Conservation (phyloP, 2,797 vertebrate genomes). For the Chaetodon trifasciatus region DNA sequence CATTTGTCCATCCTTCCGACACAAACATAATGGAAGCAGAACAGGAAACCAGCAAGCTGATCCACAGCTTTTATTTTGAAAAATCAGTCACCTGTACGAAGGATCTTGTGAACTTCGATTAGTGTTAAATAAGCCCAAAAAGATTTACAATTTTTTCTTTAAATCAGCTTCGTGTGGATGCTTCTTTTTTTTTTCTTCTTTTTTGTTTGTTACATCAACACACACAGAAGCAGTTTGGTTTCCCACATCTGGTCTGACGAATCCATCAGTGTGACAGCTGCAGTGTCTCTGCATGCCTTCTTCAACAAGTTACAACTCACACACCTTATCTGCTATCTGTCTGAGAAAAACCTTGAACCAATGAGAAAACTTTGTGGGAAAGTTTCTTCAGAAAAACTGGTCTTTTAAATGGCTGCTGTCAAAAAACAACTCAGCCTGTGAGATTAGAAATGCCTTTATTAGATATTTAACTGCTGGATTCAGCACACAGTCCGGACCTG, state of each 20-base stretch:
- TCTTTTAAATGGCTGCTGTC: no score
- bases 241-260: neutral
- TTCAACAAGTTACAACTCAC: slow-evolving; percentile 22
- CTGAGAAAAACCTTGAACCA: slow-evolving; percentile 9
- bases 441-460: no score
- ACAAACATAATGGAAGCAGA: neutral
- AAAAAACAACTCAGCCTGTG: no score
- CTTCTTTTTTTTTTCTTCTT: no score
- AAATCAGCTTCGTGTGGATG: no score
- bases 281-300: slow-evolving; percentile 5
- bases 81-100: neutral
- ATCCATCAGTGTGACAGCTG: neutral
- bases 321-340: slow-evolving; percentile 1
- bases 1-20: no score
- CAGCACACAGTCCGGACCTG: no score
- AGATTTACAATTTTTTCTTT: no score
- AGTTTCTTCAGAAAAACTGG: neutral
- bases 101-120: no score
- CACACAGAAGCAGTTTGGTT: neutral
- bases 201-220: neutral
- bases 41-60: neutral
- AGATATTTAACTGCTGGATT: no score
- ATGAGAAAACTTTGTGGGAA: neutral
- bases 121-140: no score
- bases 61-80: neutral